Conservation (phyloP, 1,140 invertebrate species). For the Lepidurus packardi region DNA sequence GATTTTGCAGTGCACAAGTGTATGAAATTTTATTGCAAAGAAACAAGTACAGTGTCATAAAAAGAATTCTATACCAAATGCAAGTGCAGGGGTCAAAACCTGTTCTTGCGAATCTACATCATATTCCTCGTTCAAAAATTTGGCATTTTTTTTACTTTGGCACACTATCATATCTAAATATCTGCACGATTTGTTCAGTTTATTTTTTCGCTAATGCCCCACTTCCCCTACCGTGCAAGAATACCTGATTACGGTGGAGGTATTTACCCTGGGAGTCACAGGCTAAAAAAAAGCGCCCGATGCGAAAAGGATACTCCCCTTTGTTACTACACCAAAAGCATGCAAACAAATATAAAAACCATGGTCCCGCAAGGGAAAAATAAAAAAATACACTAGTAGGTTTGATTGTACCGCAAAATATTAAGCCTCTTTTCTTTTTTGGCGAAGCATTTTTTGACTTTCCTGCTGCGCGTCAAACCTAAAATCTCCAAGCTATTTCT, state of each 20-base stretch:
- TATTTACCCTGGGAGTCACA: no score
- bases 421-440: not conserved
- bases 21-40: not conserved
- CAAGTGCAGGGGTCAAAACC: not conserved
- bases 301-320: not conserved
- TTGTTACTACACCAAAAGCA: not conserved
- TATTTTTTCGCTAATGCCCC: no score
- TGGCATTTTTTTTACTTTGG: no score
- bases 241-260: no score
- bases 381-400: not conserved
- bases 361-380: not conserved
- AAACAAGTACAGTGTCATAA: not conserved
- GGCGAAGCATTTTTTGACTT: not conserved
- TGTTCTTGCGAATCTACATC: no score
- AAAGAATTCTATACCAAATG: not conserved
- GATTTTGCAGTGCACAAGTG: constrained; percentile 2
- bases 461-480: not conserved
- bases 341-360: not conserved
- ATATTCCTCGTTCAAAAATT: no score
- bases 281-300: no score
- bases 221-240: no score
- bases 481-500: not conserved
- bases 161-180: no score
- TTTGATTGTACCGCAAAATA: constrained; percentile 18
- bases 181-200: no score